Percentiles rank a stretch among this genome's conserved stretches.
These are phyloP conservation scores for Cygnus olor DNA, from an alignment of 2,797 vertebrate genomes.

Conservation along the genomic window DNA sequence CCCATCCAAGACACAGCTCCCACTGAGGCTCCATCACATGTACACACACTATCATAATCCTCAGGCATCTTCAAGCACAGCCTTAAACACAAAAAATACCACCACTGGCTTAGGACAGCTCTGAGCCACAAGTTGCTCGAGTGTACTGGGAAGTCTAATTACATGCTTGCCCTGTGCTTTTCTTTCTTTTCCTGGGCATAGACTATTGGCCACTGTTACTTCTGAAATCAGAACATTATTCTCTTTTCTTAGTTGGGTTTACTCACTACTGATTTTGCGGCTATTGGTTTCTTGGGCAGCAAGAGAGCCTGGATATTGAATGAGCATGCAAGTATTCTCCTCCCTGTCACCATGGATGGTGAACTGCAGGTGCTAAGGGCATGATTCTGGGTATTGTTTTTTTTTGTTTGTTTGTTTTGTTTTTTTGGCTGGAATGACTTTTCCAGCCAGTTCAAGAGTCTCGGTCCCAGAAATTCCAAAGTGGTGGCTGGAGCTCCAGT, in stretches of 20 bases:
- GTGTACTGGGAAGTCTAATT: slow-evolving; percentile 54
- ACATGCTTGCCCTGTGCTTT: background rate
- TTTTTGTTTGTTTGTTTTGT: background rate
- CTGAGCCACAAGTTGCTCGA: slow-evolving; percentile 32
- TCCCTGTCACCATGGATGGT: background rate
- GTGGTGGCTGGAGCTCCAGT: slow-evolving; percentile 9
- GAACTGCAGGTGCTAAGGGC: background rate
- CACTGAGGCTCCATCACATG: background rate
- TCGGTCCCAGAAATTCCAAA: background rate
- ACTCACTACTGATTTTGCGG: slow-evolving; percentile 22
- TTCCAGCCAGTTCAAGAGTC: background rate
- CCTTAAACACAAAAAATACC: slow-evolving; percentile 3
- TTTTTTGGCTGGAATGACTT: background rate
- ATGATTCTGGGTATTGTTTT: background rate
- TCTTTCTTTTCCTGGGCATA: slow-evolving; percentile 12
- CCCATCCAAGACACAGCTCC: background rate
- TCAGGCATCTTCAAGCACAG: slow-evolving; percentile 24
- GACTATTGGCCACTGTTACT: background rate
- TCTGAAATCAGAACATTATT: background rate
- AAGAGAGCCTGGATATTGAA: background rate
- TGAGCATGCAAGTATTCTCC: background rate
- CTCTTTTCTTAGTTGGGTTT: slow-evolving; percentile 33
- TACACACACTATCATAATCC: slow-evolving; percentile 7
- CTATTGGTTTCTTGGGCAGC: slow-evolving; percentile 33
- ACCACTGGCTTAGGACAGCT: background rate